Evolutionary conservation across 2,888 invertebrate species (phyloP).

Genomic region (Vanessa cardui): DNA sequence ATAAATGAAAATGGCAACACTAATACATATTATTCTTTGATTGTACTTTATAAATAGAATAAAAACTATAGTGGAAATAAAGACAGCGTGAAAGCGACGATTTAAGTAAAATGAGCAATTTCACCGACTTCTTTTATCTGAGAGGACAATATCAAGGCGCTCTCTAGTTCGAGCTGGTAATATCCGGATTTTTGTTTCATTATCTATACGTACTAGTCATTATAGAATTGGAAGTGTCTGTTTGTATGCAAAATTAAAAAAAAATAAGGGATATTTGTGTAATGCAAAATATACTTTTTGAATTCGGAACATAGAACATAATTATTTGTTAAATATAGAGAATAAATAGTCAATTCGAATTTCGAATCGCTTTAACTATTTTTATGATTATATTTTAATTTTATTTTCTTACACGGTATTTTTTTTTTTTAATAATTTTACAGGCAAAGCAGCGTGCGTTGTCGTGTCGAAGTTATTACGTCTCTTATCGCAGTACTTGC

Average conservation of each 20-base stretch:
- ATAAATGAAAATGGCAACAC: conserved; percentile 3
- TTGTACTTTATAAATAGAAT: conserved; percentile 12
- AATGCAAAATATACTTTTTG: too few species aligned
- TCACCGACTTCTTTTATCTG: conserved; percentile 48
- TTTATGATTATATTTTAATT: not conserved
- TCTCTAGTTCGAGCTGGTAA: conserved; percentile 49
- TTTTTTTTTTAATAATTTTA: not conserved
- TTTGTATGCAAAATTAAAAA: too few species aligned
- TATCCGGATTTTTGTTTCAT: conserved; percentile 53
- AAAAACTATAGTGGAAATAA: conserved; percentile 29
- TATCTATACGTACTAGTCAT: conserved; percentile 40
- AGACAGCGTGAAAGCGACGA: conserved; percentile 35
- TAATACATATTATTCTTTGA: conserved; percentile 1
- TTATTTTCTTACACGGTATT: too few species aligned
- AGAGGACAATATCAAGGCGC: conserved; percentile 45
- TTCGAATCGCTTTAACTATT: too few species aligned
- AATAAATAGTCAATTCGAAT: too few species aligned
- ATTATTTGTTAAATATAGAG: too few species aligned
- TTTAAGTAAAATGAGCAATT: conserved; percentile 44
- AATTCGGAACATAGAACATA: too few species aligned
- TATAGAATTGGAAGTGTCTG: not conserved
- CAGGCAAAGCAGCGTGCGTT: conserved; percentile 18
- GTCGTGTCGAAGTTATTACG: conserved; percentile 35
- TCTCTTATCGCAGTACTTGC: conserved; percentile 53
- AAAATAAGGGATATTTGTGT: too few species aligned